Base-by-base conservation (phyloP, 2,888 invertebrate species). In the Augiades crinisus region DNA sequence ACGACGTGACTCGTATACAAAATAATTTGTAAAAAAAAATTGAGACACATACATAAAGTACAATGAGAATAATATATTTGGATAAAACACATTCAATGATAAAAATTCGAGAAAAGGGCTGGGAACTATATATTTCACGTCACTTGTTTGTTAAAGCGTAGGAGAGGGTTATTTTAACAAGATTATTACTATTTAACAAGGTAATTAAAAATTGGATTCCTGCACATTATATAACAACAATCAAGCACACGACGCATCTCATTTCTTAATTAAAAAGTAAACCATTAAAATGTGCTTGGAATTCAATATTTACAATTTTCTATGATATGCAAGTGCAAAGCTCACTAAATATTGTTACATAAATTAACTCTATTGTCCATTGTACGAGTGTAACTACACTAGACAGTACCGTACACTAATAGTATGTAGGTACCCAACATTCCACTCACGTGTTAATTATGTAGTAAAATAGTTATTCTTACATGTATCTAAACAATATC, bases 301-400 rank as follows among this genome's bases (percentile, higher is more conserved):
- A 66, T 75, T 70, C 62, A 67, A 68, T 86, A 87, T 87, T 83
- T 87, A 86, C 87, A 88, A 66, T 71, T 75, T 66, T 65, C 65
- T 76, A 85, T 89, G 89, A 89, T 89, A 89, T 89, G 89, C 89
- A 88, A 89, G 86, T 87, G 89, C 89, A 87, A 88, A 89, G 89
- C 89, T 89, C 89, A 84, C 89, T 89, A 88, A 86, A 83, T 77
- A 80, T 75, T 75, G 71, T 81, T 75, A 70, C 63, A 64, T 64
- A 65, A 63, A 67, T 61, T 68, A 65, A 51, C 59, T 62, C 71
- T 74, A 74, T 72, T 72, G 72, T 72, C 72, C 64, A 60, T 59
- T 58, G 62, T 61, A 60, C 53, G 60, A 54, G 58, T 53, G 78
- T 81, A 75, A 78, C 75, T 82, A 81, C 75, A 68, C 75, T 79